A percentile compares a stretch with the other conserved stretches of the same genome.
Conservation (phyloP, 2,888 invertebrate genomes). For the Parapristionchus giblindavisi region DNA sequence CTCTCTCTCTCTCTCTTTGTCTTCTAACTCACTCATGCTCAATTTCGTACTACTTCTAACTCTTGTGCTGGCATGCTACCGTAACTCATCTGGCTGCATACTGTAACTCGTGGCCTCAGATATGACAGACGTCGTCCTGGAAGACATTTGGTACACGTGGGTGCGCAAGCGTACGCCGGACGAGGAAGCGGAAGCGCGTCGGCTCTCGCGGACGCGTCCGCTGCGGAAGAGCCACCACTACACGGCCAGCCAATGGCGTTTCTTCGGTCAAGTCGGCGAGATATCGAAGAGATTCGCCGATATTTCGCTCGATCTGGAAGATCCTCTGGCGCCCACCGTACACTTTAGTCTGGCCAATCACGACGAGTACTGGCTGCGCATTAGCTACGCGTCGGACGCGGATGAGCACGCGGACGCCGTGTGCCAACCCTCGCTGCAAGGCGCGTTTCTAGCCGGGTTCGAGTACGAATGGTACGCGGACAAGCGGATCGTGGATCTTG, state of each 20-base stretch:
- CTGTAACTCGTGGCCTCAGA: not conserved
- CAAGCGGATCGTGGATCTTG: not conserved
- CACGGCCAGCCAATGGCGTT: constrained; percentile 18
- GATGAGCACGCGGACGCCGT: not conserved
- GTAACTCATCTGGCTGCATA: too few species aligned
- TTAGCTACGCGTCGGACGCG: not conserved
- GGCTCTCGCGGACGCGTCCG: not conserved
- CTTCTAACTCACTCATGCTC: not conserved
- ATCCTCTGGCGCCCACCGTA: constrained; percentile 21
- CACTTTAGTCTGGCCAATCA: constrained; percentile 19
- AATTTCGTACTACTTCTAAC: not conserved
- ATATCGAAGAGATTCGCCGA: not conserved
- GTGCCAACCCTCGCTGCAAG: not conserved
- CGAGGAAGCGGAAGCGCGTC: not conserved
- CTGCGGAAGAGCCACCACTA: constrained; percentile 15
- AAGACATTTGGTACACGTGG: constrained; percentile 24
- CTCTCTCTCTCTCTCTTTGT: not conserved
- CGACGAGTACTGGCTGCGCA: constrained; percentile 29
- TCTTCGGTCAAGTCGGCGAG: not conserved
- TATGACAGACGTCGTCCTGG: not conserved
- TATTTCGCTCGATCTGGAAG: constrained; percentile 7
- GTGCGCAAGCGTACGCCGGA: not conserved
- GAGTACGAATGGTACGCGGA: constrained; percentile 19
- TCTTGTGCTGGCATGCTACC: not conserved
- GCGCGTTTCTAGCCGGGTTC: constrained; percentile 33